Evolutionary conservation across 2,888 invertebrate genomes (phyloP).

Genomic region (Drosophila colorata): DNA sequence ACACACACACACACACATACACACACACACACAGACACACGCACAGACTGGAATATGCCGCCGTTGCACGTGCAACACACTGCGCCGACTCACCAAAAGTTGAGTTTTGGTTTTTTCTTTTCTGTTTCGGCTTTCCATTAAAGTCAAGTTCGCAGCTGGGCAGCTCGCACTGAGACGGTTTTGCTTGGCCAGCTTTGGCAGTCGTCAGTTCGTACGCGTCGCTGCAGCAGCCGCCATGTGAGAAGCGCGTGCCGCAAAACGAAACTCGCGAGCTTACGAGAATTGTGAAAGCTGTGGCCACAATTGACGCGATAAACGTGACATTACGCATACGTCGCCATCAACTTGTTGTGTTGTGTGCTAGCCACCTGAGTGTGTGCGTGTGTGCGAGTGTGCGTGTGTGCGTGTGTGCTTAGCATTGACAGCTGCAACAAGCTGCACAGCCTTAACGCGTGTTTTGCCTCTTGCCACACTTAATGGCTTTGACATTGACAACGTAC

Average conservation of each 20-base stretch:
- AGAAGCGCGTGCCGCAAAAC: conserved; percentile 12
- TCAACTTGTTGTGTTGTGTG: conserved; percentile 25
- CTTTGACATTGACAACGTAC: conserved; percentile 70
- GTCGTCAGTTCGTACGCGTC: conserved; percentile 65
- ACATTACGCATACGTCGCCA: conserved; percentile 46
- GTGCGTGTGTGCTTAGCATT: background rate
- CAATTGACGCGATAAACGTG: conserved; percentile 17
- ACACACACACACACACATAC: background rate
- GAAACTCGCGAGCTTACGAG: conserved; percentile 1
- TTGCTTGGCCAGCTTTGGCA: conserved; percentile 26
- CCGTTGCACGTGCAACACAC: conserved; percentile 67
- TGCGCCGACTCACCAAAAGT: conserved; percentile 74
- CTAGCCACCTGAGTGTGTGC: background rate
- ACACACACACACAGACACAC: background rate
- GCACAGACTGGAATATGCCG: conserved; percentile 60
- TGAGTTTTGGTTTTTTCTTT: conserved; percentile 28
- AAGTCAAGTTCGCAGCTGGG: conserved; percentile 55
- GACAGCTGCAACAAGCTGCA: conserved; percentile 12
- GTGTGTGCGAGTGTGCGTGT: background rate
- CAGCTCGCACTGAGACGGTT: conserved; percentile 5
- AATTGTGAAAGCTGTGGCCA: conserved; percentile 18
- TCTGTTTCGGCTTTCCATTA: conserved; percentile 36
- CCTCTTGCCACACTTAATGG: conserved; percentile 48
- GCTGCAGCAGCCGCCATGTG: conserved; percentile 39
- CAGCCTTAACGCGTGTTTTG: conserved; percentile 14